Evolutionary conservation across 2,888 invertebrate species (phyloP), one percentile per base, ranked within the genome.

Genomic region (Ceriagrion tenellum): DNA sequence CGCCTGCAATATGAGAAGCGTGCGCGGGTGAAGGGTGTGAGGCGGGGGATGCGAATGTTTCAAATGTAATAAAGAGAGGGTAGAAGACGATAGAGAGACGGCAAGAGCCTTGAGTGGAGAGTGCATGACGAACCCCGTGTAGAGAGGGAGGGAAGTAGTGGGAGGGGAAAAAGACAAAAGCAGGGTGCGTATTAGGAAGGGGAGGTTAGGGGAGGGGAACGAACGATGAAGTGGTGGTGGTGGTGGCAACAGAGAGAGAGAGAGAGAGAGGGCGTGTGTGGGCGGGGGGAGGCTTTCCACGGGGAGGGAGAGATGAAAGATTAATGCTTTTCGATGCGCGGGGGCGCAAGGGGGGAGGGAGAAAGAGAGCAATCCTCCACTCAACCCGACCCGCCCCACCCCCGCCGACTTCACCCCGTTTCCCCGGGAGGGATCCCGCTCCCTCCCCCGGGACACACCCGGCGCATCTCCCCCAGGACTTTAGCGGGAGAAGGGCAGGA

Each of bases 261-360:
- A 10, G 63, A 23, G 88, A 40, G 20, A 6, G 26, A 47, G 35
- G 26, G 89, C 55, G 2, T 10, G 88, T 20, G 16, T 18, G 47
- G 88, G 88, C 16, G 55, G 26, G 23, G 23, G 23, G 35, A 18
- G 26, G 89, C 0, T 6, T 6, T 3, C 55, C 47, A 89, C 55
- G 26, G 89, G 30, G 63, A n/a, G 20, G 47, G 69, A 93, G 63
- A 74, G 93, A 93, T 93, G 74, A 93, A 69, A 93, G 93, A 93
- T 93, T 93, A 93, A 93, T 93, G 93, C 93, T 93, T 93, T 93
- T 47, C 93, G 47, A 74, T 93, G 93, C 63, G 63, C 69, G 69
- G 47, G 93, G 93, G 47, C 93, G 55, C 93, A 55, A 55, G 23
- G 55, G 55, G 18, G 26, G 23, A 47, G 91, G 63, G 91, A 40